phyloP scores from a whole-genome alignment of 92 coral and sea anemone species.

The Hydrozoanthus gracilis region DNA sequence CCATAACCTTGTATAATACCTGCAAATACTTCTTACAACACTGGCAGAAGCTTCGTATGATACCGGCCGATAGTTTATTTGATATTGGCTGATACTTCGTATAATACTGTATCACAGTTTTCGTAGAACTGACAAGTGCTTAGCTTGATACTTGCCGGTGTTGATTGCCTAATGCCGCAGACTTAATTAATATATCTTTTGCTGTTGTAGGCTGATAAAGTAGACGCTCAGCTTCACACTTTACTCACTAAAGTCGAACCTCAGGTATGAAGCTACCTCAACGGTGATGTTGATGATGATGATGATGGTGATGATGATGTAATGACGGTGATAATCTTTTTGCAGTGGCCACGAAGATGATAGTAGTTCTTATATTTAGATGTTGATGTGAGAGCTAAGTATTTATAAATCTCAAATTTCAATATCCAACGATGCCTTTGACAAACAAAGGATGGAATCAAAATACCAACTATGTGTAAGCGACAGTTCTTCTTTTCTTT shows the following conservation, averaged over 20 bases:
- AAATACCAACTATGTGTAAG: too few species aligned
- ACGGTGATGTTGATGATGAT: not conserved
- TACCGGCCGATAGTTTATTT: too few species aligned
- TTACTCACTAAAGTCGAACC: conserved; percentile 85
- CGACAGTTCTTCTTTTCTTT: not conserved
- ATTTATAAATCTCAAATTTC: too few species aligned
- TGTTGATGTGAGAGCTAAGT: not conserved
- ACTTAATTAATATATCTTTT: not conserved
- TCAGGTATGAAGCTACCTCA: conserved; percentile 59
- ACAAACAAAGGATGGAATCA: too few species aligned
- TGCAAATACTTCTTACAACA: too few species aligned
- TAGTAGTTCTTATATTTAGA: not conserved
- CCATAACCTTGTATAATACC: too few species aligned
- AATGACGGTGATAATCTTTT: not conserved
- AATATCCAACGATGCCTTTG: too few species aligned
- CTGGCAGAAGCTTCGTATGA: too few species aligned
- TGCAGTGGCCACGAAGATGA: not conserved
- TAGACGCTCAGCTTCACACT: conserved; percentile 94
- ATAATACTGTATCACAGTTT: not conserved
- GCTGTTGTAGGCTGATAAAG: conserved; percentile 86
- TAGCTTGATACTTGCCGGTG: too few species aligned
- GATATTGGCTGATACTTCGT: too few species aligned
- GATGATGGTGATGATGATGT: not conserved
- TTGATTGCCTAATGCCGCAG: not conserved
- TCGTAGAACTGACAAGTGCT: not conserved